Evolutionary conservation across 2,113 vertebrate genomes (phyloP).

Genomic region (Spheniscus mendiculus): DNA sequence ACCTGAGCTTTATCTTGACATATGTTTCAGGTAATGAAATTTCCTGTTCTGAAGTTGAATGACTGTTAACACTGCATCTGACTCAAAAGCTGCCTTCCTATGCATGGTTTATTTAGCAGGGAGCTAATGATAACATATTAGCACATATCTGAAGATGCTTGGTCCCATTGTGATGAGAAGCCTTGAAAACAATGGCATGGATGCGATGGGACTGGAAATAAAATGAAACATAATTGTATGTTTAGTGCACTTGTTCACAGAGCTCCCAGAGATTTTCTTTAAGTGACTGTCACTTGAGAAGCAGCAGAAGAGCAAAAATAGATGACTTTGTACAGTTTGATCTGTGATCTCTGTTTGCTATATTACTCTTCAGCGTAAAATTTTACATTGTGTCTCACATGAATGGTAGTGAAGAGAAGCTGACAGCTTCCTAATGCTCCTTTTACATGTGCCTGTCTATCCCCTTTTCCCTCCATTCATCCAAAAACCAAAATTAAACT

Average conservation of each 20-base stretch:
- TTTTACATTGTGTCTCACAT: constrained; percentile 3
- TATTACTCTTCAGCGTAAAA: not conserved
- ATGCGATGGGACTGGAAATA: not conserved
- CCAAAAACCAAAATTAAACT: not conserved
- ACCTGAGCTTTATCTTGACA: not conserved
- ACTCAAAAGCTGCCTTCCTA: not conserved
- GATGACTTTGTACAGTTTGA: constrained; percentile 8
- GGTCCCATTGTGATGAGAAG: not conserved
- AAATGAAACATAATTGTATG: not conserved
- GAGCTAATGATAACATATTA: not conserved
- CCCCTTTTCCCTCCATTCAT: not conserved
- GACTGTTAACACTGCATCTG: not conserved
- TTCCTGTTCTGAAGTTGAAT: not conserved
- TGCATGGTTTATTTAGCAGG: not conserved
- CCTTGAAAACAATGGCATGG: not conserved
- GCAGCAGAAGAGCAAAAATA: constrained; percentile 8
- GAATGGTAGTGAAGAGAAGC: constrained; percentile 2
- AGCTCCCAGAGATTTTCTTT: not conserved
- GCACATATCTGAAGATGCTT: not conserved
- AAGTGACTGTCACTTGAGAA: constrained; percentile 35
- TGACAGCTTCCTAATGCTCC: not conserved
- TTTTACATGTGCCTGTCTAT: not conserved
- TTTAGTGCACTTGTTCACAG: not conserved
- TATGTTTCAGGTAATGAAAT: not conserved
- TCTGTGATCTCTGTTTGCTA: not conserved